Percentiles rank a stretch among this genome's conserved stretches.
These are phyloP conservation scores for Bagarius yarrelli DNA, from an alignment of 2,113 vertebrate species.

Conservation along the genomic window DNA sequence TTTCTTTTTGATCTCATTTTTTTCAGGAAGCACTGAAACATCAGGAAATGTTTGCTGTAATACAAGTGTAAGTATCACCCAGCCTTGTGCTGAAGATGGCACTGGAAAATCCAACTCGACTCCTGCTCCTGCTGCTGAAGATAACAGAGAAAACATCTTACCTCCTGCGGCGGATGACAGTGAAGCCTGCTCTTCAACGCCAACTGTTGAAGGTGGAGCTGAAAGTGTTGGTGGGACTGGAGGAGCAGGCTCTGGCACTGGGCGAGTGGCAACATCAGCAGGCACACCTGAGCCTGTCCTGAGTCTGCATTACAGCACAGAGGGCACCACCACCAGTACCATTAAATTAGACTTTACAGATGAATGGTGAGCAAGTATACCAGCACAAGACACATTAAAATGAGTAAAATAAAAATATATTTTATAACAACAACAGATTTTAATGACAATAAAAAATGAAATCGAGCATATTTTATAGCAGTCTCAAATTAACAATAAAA, in stretches of 20 bases:
- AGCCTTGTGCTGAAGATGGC: conserved; percentile 18
- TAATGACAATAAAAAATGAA: not conserved
- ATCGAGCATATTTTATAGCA: not conserved
- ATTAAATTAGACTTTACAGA: conserved; percentile 98
- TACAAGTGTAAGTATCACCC: not conserved
- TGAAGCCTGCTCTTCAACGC: not conserved
- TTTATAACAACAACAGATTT: too few species aligned
- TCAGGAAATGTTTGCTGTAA: conserved; percentile 50
- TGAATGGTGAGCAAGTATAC: conserved; percentile 82
- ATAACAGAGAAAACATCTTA: conserved; percentile 14
- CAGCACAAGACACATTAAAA: not conserved
- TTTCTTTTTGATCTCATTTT: conserved; percentile 11
- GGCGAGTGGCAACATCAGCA: conserved; percentile 59
- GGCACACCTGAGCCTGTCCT: conserved; percentile 87
- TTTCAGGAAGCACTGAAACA: conserved; percentile 79
- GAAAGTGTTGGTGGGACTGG: conserved; percentile 8
- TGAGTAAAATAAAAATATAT: not conserved
- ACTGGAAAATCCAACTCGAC: conserved; percentile 1
- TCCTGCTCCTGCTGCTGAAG: not conserved
- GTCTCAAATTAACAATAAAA: not conserved
- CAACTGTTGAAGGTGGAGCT: not conserved
- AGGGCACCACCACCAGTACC: conserved; percentile 97
- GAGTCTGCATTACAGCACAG: conserved; percentile 96
- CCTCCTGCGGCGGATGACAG: conserved; percentile 2
- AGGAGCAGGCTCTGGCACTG: conserved; percentile 44